Evolutionary conservation across 2,113 vertebrate species (phyloP), one percentile per base, ranked within the genome.

Genomic region (Centropristis striata): DNA sequence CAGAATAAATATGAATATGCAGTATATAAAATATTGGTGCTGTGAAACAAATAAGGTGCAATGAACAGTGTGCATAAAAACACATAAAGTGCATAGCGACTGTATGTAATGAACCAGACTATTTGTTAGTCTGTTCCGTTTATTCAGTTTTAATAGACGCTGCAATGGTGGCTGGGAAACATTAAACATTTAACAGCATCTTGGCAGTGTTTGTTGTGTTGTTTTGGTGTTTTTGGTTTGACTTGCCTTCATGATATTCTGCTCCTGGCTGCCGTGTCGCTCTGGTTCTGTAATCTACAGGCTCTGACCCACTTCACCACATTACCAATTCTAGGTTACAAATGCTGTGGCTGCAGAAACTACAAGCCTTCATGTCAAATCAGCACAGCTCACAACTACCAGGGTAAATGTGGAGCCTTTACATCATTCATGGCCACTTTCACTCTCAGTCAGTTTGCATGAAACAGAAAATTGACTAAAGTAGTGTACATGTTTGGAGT

Each of bases 291-390:
- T 74, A 78, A 57, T 61, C 16, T 42, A 58, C 53, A 78, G 59
- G 49, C 46, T n/a, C 74, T 90, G 85, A 89, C 81, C 85, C 87
- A 89, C n/a, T 87, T 89, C 63, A 51, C 42, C 25, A 50, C 51
- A 60, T 71, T 46, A 71, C 54, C 37, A 32, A 44, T 67, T 80
- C 75, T 80, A 47, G 49, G 60, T 84, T 71, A 81, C 69, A 78
- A 81, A 75, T 42, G 50, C 83, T 65, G 71, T 18, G 37, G 75
- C 68, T 81, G 69, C 67, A 81, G 6, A 59, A 76, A 67, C 37
- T 53, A 23, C 58, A 41, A 67, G 32, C 73, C 36, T 59, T 81
- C 61, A 57, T 44, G 47, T 86, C 69, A 78, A 55, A 85, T 87
- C 71, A 81, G 63, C 72, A 68, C 51, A 50, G 20, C 59, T 71